These are phyloP conservation scores for Dasysyrphus albostriatus DNA, from an alignment of 2,888 invertebrate genomes.

Conservation along the genomic window DNA sequence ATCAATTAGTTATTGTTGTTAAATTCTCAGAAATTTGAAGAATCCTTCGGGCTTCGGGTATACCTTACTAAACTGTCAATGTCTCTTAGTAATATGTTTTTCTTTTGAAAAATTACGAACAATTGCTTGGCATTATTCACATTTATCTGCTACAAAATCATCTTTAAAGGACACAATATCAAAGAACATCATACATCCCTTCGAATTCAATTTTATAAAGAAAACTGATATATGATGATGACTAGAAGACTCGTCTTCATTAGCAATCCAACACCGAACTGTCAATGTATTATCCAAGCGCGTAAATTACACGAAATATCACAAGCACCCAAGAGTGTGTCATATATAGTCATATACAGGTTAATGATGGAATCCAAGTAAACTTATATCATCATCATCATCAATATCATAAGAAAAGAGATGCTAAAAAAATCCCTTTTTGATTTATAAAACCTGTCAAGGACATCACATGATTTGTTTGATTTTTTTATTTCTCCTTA, in stretches of 20 bases:
- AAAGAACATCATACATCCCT: background rate
- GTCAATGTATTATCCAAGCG: slow-evolving; percentile 53
- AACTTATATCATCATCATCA: slow-evolving; percentile 21
- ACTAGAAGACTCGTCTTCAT: slow-evolving; percentile 47
- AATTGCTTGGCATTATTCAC: background rate
- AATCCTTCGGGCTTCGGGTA: no score
- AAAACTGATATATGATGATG: slow-evolving; percentile 24
- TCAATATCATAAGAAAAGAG: background rate
- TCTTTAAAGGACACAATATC: background rate
- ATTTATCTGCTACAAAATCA: slow-evolving; percentile 1
- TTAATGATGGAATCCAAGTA: slow-evolving; percentile 5
- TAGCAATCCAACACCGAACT: slow-evolving; percentile 46
- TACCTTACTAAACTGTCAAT: no score
- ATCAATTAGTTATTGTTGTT: no score
- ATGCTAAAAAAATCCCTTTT: slow-evolving; percentile 4
- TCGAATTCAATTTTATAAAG: background rate
- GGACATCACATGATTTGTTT: slow-evolving; percentile 52
- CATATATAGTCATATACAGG: background rate
- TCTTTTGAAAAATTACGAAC: background rate
- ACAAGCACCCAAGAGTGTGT: slow-evolving; percentile 34
- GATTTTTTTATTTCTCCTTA: background rate
- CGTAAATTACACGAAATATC: slow-evolving; percentile 66
- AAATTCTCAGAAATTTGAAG: no score
- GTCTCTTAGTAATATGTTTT: background rate
- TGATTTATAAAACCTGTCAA: slow-evolving; percentile 69